phyloP scores from a whole-genome alignment of 1,140 invertebrate species.

The Magallana angulata region DNA sequence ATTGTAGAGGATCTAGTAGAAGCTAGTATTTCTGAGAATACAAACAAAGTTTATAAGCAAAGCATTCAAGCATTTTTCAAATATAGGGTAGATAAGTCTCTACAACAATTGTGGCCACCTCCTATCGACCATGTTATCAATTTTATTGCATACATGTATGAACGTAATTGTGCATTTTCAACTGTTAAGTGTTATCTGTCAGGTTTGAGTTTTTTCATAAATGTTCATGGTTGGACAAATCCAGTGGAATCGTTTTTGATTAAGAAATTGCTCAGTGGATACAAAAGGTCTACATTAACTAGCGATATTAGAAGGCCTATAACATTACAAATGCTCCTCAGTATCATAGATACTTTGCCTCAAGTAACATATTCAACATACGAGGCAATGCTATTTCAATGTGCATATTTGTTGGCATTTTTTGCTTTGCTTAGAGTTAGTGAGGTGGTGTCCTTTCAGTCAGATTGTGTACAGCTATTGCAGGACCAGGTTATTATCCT shows the following conservation, averaged over 20 bases:
- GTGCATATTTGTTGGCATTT: neutral
- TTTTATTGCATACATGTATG: neutral
- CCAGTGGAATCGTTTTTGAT: constrained; percentile 2
- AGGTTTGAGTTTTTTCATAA: constrained; percentile 33
- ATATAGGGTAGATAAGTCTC: neutral
- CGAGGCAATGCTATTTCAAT: neutral
- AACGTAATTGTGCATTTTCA: neutral
- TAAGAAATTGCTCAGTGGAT: constrained; percentile 6
- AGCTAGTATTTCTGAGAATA: neutral
- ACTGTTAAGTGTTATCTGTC: constrained; percentile 41
- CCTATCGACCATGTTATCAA: neutral
- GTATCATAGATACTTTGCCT: neutral
- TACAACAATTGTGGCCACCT: neutral
- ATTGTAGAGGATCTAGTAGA: neutral
- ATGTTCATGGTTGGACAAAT: constrained; percentile 1
- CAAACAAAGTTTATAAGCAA: constrained; percentile 2
- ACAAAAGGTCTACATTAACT: neutral
- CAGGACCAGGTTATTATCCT: neutral
- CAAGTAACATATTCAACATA: neutral
- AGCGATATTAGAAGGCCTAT: neutral
- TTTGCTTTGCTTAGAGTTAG: neutral
- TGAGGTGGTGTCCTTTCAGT: neutral
- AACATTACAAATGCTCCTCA: neutral
- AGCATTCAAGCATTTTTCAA: neutral
- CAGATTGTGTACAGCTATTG: neutral